Conservation (phyloP, 2,113 vertebrate genomes). For the Oreochromis niloticus region DNA sequence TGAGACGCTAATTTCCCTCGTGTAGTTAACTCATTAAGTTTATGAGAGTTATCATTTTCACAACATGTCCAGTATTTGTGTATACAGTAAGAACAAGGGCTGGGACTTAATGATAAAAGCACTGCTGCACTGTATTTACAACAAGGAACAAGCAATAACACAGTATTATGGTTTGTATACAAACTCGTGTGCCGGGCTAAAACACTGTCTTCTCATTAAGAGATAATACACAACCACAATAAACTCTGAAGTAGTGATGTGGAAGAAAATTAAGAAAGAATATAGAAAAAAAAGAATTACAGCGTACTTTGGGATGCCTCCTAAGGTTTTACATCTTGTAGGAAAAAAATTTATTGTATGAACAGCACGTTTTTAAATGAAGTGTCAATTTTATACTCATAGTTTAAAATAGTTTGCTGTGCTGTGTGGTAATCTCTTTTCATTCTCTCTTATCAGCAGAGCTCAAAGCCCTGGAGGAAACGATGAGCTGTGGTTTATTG, state of each 20-base stretch:
- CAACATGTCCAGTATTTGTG: conserved; percentile 22
- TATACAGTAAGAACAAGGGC: background rate
- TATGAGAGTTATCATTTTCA: conserved; percentile 40
- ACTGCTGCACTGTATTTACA: conserved; percentile 20
- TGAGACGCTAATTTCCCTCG: background rate
- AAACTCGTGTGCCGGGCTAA: background rate
- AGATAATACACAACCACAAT: conserved; percentile 22
- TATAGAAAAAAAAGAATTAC: background rate
- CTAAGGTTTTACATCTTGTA: background rate
- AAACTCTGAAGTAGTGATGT: background rate
- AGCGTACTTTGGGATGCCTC: background rate
- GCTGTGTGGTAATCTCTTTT: conserved; percentile 35
- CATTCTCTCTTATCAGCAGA: conserved; percentile 50
- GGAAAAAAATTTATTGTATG: background rate
- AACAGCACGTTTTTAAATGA: background rate
- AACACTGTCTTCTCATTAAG: conserved; percentile 27
- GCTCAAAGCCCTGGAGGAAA: conserved; percentile 43
- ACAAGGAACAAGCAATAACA: conserved; percentile 14
- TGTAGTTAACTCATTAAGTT: conserved; percentile 29
- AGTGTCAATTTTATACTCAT: background rate
- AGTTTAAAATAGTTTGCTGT: background rate
- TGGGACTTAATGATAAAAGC: conserved; percentile 40
- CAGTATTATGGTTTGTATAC: conserved; percentile 15
- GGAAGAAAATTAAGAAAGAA: background rate
- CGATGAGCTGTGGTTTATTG: conserved; percentile 40